Percentiles rank a stretch among this genome's conserved stretches.
Conservation (phyloP, 2,797 vertebrate species). For the Scolopax bukidnonensis region DNA sequence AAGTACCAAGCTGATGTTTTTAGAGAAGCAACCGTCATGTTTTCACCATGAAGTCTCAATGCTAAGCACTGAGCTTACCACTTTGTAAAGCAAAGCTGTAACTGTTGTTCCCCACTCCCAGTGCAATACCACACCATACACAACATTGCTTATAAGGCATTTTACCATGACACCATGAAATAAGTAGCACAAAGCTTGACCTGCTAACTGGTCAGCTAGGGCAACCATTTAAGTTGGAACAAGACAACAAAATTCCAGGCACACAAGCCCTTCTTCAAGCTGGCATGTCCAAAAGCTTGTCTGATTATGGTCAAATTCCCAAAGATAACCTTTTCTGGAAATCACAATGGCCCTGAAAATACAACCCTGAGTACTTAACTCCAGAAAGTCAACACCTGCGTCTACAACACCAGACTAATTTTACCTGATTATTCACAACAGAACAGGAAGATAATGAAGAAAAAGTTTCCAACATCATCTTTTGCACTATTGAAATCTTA, state of each 20-base stretch:
- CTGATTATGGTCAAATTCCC: neutral
- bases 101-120: neutral
- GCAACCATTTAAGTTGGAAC: neutral
- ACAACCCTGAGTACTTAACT: neutral
- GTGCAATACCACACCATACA: neutral
- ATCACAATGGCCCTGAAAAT: neutral
- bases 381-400: neutral
- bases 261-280: neutral
- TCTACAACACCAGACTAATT: neutral
- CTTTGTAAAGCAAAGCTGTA: neutral
- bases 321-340: neutral
- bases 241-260: neutral
- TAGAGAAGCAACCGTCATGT: neutral
- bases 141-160: neutral
- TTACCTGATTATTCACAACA: neutral
- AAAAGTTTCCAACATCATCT: neutral
- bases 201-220: neutral
- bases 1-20: neutral
- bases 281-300: neutral
- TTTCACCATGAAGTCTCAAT: neutral
- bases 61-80: neutral
- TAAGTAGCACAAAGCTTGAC: neutral
- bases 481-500: neutral
- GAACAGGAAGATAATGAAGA: neutral
- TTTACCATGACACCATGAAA: neutral